Percentiles rank a stretch among this genome's conserved stretches.
Conservation (phyloP, 1,140 invertebrate species). For the Sarcophaga bullata region DNA sequence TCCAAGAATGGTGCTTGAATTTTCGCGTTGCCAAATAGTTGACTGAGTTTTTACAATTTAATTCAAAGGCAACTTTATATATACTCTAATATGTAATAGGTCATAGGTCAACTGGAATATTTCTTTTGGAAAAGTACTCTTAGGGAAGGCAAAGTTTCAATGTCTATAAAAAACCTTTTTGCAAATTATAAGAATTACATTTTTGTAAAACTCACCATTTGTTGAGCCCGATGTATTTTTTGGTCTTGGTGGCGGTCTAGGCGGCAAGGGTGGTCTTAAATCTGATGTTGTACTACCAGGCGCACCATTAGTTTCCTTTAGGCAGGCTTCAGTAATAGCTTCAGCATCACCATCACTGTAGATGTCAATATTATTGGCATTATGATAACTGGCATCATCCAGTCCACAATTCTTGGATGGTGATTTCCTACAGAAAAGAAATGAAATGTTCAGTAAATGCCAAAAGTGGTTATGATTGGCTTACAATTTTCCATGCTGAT, state of each 20-base stretch:
- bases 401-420: conserved; percentile 13
- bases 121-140: too few relatives aligned
- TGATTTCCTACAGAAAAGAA: conserved; percentile 30
- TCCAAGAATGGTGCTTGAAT: too few relatives aligned
- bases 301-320: conserved; percentile 18
- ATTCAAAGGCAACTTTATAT: too few relatives aligned
- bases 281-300: conserved; percentile 44
- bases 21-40: too few relatives aligned
- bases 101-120: too few relatives aligned
- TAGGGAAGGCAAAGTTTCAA: too few relatives aligned
- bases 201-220: conserved; percentile 52
- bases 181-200: too few relatives aligned
- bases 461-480: background rate
- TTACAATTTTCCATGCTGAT: conserved; percentile 38
- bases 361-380: conserved; percentile 51
- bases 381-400: conserved; percentile 49
- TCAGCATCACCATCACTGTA: conserved; percentile 46
- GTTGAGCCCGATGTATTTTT: conserved; percentile 52
- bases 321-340: conserved; percentile 43
- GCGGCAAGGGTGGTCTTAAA: conserved; percentile 61
- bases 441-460: background rate
- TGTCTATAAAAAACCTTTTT: too few relatives aligned
- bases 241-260: conserved; percentile 60
- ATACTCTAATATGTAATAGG: too few relatives aligned
- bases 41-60: too few relatives aligned